phyloP scores from a whole-genome alignment of 35 echinoderm and acorn worm genomes.

The Ophioderma brevispina region DNA sequence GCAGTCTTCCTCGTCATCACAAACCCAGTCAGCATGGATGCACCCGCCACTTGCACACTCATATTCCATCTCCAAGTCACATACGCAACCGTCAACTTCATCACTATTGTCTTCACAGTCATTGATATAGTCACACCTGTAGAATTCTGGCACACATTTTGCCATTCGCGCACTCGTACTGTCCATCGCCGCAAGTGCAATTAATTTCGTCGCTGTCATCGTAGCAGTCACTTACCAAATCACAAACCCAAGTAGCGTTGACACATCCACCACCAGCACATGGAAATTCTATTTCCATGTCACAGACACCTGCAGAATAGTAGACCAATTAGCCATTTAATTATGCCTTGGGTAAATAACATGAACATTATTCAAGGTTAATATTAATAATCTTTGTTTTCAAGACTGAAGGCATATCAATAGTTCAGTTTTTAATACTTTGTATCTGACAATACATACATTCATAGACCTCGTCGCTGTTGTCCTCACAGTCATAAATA shows the following conservation, averaged over 20 bases:
- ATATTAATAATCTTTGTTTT: too few relatives aligned
- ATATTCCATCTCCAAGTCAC: neutral
- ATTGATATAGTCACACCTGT: too few relatives aligned
- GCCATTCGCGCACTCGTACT: neutral
- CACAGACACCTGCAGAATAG: neutral
- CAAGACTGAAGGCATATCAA: too few relatives aligned
- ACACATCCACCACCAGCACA: neutral
- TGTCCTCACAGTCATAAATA: too few relatives aligned
- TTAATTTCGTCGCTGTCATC: neutral
- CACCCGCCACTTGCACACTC: neutral
- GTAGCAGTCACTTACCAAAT: neutral
- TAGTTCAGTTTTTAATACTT: too few relatives aligned
- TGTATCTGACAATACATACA: too few relatives aligned
- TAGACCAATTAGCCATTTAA: too few relatives aligned
- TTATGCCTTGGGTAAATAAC: too few relatives aligned
- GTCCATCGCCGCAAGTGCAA: neutral
- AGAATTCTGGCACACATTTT: neutral
- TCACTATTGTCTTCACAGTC: neutral
- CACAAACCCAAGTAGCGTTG: neutral
- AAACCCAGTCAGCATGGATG: neutral
- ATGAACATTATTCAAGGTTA: too few relatives aligned
- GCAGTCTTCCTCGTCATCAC: neutral
- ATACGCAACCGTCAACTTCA: neutral
- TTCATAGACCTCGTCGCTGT: too few relatives aligned
- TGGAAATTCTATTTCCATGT: neutral